These are phyloP conservation scores for Eidolon helvum DNA, from an alignment of 2,113 vertebrate species.

Conservation along the genomic window DNA sequence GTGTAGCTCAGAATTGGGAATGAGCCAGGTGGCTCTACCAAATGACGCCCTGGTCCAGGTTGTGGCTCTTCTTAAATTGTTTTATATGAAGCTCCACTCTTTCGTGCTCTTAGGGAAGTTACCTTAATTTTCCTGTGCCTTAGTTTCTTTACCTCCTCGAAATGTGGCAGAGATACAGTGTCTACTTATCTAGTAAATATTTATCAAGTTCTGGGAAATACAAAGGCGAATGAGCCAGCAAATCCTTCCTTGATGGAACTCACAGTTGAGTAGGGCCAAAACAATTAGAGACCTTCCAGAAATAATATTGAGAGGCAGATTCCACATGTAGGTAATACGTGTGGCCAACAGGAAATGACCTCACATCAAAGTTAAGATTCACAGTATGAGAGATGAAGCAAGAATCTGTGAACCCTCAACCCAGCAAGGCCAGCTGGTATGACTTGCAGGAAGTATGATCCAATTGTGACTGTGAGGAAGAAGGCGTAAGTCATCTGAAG, in stretches of 20 bases:
- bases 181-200: background rate
- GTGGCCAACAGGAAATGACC: conserved; percentile 59
- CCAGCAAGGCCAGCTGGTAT: background rate
- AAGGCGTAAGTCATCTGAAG: background rate
- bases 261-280: background rate
- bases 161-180: background rate
- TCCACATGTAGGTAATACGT: background rate
- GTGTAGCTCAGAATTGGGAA: background rate
- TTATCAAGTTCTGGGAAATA: background rate
- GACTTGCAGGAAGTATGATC: conserved; percentile 62
- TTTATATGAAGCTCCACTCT: background rate
- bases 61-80: background rate
- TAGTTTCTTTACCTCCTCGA: background rate
- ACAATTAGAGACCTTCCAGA: conserved; percentile 50
- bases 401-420: background rate
- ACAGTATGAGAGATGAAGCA: background rate
- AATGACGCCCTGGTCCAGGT: background rate
- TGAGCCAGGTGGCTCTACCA: background rate
- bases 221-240: background rate
- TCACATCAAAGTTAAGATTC: background rate
- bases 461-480: conserved; percentile 13
- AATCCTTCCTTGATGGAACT: background rate
- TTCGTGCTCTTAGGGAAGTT: background rate
- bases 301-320: background rate
- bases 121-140: background rate